These are phyloP conservation scores for Pollimyrus isidori DNA, from an alignment of 2,113 vertebrate genomes.

Conservation along the genomic window DNA sequence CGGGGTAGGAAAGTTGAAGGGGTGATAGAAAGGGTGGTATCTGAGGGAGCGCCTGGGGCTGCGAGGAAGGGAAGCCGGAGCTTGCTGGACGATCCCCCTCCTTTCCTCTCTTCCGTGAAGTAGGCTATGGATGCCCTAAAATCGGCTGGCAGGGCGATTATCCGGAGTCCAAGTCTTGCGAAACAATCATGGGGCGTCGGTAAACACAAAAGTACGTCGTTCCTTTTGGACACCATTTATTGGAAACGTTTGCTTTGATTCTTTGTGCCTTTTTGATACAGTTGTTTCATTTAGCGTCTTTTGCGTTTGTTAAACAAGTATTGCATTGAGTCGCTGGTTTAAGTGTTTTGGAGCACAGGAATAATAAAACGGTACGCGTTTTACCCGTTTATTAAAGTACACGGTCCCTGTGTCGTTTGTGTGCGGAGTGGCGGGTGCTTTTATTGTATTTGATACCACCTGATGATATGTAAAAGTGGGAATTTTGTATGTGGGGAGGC, in stretches of 20 bases:
- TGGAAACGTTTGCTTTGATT: background rate
- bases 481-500: background rate
- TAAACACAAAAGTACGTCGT: conserved; percentile 71
- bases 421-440: background rate
- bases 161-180: conserved; percentile 71
- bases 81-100: background rate
- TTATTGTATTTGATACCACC: background rate
- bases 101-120: background rate
- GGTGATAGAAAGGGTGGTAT: background rate
- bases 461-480: background rate
- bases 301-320: background rate
- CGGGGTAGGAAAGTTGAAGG: background rate
- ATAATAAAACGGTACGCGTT: background rate
- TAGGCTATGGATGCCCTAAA: conserved; percentile 66
- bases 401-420: background rate
- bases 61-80: conserved; percentile 20
- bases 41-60: conserved; percentile 27
- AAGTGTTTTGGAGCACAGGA: background rate
- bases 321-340: background rate
- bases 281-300: background rate
- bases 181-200: conserved; percentile 69
- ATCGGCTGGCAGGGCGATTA: conserved; percentile 57
- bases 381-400: background rate
- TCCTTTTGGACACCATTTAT: background rate
- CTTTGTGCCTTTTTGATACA: background rate